Evolutionary conservation across 2,888 invertebrate species (phyloP).

Genomic region (Brenthis hecate): DNA sequence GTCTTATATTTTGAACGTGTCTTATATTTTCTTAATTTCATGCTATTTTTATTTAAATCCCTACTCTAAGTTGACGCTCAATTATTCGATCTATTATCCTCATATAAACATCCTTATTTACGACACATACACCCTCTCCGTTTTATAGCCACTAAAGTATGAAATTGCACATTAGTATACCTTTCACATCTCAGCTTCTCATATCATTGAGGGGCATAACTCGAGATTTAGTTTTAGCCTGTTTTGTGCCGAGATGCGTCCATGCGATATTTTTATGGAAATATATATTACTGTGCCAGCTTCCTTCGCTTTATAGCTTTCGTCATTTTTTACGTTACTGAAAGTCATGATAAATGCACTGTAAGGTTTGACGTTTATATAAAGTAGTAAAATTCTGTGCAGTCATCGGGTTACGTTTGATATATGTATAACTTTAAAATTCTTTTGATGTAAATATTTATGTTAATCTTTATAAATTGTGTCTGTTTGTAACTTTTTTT

Average conservation of each 20-base stretch:
- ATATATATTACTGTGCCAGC: constrained; percentile 61
- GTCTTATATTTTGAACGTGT: no score
- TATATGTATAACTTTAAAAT: not conserved
- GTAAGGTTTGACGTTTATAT: constrained; percentile 28
- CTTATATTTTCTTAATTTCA: not conserved
- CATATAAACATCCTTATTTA: constrained; percentile 73
- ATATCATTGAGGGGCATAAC: constrained; percentile 67
- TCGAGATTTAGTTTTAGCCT: constrained; percentile 70
- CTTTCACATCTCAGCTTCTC: constrained; percentile 68
- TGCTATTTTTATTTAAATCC: constrained; percentile 36
- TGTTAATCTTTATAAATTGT: no score
- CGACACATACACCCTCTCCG: constrained; percentile 61
- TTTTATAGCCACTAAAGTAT: constrained; percentile 77
- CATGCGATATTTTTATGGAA: constrained; percentile 72
- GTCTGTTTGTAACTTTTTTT: no score
- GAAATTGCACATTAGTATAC: constrained; percentile 75
- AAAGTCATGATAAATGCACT: constrained; percentile 36
- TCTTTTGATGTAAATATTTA: not conserved
- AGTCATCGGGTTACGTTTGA: constrained; percentile 2
- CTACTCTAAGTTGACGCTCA: constrained; percentile 69
- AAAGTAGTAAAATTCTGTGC: constrained; percentile 14
- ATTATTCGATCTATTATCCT: constrained; percentile 72
- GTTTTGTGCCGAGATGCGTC: constrained; percentile 64
- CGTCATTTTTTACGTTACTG: constrained; percentile 59
- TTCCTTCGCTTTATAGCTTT: constrained; percentile 63